These are phyloP conservation scores for Trachelus troglodyta DNA, from an alignment of 2,888 invertebrate genomes.

Conservation along the genomic window DNA sequence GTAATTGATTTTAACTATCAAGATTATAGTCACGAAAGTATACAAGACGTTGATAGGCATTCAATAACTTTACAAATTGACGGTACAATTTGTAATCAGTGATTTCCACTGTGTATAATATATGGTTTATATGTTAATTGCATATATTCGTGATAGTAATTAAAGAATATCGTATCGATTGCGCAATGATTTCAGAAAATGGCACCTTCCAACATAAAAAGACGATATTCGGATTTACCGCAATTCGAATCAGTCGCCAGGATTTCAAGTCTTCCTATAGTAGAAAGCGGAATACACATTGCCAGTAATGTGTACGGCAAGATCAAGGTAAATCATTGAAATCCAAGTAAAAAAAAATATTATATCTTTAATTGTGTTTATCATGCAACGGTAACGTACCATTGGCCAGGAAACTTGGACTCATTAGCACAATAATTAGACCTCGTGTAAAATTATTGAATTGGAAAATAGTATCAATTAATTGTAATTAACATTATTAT, in stretches of 20 bases:
- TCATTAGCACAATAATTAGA: not conserved
- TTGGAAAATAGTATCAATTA: not conserved
- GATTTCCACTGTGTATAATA: constrained; percentile 1
- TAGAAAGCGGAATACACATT: constrained; percentile 81
- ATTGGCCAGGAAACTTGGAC: not conserved
- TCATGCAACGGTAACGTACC: not conserved
- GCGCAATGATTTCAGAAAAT: constrained; percentile 30
- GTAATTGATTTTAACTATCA: not conserved
- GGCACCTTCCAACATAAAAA: constrained; percentile 42
- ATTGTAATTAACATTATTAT: not conserved
- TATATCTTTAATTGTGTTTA: not conserved
- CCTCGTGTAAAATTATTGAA: not conserved
- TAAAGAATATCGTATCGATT: not conserved
- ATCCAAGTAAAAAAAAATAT: too few species aligned
- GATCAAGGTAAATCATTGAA: constrained; percentile 73
- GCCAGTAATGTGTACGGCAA: constrained; percentile 80
- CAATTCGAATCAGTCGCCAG: constrained; percentile 80
- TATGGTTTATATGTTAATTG: constrained; percentile 5
- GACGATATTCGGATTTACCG: constrained; percentile 63
- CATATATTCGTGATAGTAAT: not conserved
- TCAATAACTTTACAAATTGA: not conserved
- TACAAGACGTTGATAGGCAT: not conserved
- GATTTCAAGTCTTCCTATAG: constrained; percentile 83
- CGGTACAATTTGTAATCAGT: not conserved
- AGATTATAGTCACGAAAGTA: not conserved